A percentile compares a stretch with the other conserved stretches of the same genome.
Conservation (phyloP, 1,140 invertebrate genomes). For the Drosophila lini region DNA sequence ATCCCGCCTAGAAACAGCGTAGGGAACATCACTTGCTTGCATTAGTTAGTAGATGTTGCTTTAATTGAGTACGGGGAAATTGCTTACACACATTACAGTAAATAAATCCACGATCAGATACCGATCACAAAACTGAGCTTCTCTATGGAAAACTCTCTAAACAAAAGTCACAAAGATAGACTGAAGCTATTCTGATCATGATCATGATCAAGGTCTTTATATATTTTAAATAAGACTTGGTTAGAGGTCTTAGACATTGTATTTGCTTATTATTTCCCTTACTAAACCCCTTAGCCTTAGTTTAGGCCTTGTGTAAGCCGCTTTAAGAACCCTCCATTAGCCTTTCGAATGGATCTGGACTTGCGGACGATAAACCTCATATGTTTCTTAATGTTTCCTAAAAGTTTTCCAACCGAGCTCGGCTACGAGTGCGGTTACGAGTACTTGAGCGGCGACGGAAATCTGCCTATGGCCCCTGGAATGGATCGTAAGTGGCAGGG, state of each 20-base stretch:
- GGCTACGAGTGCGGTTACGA: slow-evolving; percentile 10
- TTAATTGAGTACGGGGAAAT: slow-evolving; percentile 7
- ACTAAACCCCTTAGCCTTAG: neutral
- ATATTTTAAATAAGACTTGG: neutral
- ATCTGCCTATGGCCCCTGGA: slow-evolving; percentile 27
- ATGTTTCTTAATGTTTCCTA: slow-evolving; percentile 29
- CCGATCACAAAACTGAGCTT: neutral
- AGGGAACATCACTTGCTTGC: neutral
- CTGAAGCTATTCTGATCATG: neutral
- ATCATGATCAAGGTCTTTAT: neutral
- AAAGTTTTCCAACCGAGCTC: slow-evolving; percentile 14
- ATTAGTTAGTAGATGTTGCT: neutral
- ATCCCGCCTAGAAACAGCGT: neutral
- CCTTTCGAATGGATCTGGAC: slow-evolving; percentile 34
- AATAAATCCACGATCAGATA: neutral
- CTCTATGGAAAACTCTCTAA: neutral
- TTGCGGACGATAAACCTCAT: slow-evolving; percentile 19
- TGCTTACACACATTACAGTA: neutral
- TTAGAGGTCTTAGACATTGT: neutral
- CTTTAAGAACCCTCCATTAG: slow-evolving; percentile 36
- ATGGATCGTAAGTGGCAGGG: slow-evolving; percentile 42
- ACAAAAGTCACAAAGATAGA: neutral
- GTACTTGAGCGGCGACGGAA: slow-evolving; percentile 3
- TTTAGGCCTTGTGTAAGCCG: slow-evolving; percentile 21
- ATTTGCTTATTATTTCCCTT: neutral